Evolutionary conservation across 1,140 invertebrate genomes (phyloP).

Genomic region (Trialeurodes vaporariorum): DNA sequence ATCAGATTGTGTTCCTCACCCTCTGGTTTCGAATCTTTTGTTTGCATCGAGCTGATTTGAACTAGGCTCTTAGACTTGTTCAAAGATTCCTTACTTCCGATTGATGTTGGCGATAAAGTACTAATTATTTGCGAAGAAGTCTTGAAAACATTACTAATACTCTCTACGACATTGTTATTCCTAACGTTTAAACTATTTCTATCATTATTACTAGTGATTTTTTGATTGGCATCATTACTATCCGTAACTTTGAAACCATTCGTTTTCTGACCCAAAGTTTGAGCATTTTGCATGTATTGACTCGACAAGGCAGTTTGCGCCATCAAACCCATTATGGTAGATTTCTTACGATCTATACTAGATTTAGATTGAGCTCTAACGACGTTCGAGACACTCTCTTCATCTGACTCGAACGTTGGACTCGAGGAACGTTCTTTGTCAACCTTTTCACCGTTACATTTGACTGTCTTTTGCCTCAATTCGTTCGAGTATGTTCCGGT

Average conservation of each 20-base stretch:
- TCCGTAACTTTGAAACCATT: not conserved
- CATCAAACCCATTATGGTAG: slow-evolving; percentile 8
- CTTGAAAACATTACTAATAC: too few species aligned
- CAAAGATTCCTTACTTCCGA: not conserved
- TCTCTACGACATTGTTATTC: not conserved
- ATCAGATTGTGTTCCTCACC: not conserved
- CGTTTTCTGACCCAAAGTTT: not conserved
- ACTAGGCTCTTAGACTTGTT: not conserved
- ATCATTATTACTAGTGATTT: not conserved
- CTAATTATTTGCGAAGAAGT: not conserved
- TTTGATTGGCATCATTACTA: not conserved
- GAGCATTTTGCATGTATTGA: not conserved
- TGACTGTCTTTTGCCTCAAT: slow-evolving; percentile 24
- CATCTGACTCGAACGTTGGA: slow-evolving; percentile 91
- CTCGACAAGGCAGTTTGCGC: not conserved
- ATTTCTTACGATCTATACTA: not conserved
- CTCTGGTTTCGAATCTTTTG: not conserved
- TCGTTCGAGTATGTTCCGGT: slow-evolving; percentile 36
- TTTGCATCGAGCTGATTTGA: not conserved
- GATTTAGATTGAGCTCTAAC: not conserved
- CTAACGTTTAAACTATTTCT: not conserved
- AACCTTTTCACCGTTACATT: slow-evolving; percentile 32
- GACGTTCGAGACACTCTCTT: slow-evolving; percentile 49
- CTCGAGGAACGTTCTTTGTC: slow-evolving; percentile 86
- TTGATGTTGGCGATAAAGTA: not conserved